Evolutionary conservation across 2,797 vertebrate species (phyloP), one percentile per base, ranked within the genome.

Genomic region (Poecilia wingei): DNA sequence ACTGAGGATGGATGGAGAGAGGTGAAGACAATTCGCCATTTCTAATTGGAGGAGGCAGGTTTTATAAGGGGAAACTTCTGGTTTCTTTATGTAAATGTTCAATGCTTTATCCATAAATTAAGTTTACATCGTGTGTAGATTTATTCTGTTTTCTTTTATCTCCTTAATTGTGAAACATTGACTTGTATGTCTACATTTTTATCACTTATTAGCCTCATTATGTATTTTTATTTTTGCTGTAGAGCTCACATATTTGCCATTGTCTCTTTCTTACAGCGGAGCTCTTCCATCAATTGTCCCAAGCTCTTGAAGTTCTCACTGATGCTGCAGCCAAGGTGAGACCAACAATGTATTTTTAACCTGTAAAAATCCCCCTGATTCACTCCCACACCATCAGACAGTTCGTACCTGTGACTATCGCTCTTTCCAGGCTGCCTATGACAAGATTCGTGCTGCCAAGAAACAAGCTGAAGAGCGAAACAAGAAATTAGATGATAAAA

Each of bases 251-350:
- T 61, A 68, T 61, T 76, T 43, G 53, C 68, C 1, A 20, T 8
- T 1, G 1, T 77, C 53, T 61, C 61, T 81, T 80, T 90, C 73
- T 83, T 85, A 75, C 84, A 99, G 98, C 94, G 53, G 98, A 98
- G 75, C 95, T 97, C 83, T 99, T 99, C 93, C 97, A 99, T 92
- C 98, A 99, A 91, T 96, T 99, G 84, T 98, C 98, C 36, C 97
- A 98, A 94, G 98, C 98, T 83, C 96, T 99, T n/a, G 97, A 98
- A 76, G 96, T 99, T 71, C 92, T 99, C 79, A 97, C 97, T 0
- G 98, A 99, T 82, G 95, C 96, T 33, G 96, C 98, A 47, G 98
- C 98, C 77, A 97, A 95, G 96, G 98, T 99, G 94, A 97, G 92
- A 68, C 39, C 41, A 6, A 75, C 47, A 47, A 81, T 31, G 14